Percentiles rank a stretch among this genome's conserved stretches.
Conservation (phyloP, 2,888 invertebrate genomes). For the Aporophyla lueneburgensis region DNA sequence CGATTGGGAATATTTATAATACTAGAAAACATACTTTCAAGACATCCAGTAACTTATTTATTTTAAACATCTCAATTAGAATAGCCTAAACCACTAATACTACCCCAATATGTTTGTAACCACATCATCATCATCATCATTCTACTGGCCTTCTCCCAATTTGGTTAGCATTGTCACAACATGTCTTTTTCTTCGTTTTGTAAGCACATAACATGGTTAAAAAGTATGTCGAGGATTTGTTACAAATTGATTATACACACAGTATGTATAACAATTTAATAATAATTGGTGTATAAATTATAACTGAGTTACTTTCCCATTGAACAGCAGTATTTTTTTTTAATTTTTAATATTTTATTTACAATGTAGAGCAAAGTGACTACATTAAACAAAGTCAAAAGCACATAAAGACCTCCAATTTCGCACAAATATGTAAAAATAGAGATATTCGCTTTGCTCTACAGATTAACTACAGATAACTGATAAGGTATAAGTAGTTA, state of each 20-base stretch:
- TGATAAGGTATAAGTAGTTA: neutral
- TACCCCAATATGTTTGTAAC: neutral
- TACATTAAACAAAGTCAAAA: conserved; percentile 22
- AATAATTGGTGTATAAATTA: neutral
- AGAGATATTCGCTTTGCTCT: conserved; percentile 63
- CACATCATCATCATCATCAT: neutral
- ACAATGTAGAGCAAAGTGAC: conserved; percentile 63
- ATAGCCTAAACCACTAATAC: neutral
- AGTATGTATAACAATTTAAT: neutral
- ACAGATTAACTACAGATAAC: conserved; percentile 25
- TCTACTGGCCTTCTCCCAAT: no score
- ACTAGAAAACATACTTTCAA: neutral
- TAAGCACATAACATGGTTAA: neutral
- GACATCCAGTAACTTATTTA: neutral
- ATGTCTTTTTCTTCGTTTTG: no score
- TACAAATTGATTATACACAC: neutral
- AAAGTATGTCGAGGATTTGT: neutral
- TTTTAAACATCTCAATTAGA: neutral
- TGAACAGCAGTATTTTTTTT: conserved; percentile 26
- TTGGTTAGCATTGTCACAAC: no score
- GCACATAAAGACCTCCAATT: conserved; percentile 36
- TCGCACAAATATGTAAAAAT: conserved; percentile 46
- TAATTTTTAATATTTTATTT: conserved; percentile 9
- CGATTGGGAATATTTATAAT: neutral
- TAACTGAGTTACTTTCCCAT: conserved; percentile 4